Conservation (phyloP, 1,140 invertebrate species). For the Brachionus rubens region DNA sequence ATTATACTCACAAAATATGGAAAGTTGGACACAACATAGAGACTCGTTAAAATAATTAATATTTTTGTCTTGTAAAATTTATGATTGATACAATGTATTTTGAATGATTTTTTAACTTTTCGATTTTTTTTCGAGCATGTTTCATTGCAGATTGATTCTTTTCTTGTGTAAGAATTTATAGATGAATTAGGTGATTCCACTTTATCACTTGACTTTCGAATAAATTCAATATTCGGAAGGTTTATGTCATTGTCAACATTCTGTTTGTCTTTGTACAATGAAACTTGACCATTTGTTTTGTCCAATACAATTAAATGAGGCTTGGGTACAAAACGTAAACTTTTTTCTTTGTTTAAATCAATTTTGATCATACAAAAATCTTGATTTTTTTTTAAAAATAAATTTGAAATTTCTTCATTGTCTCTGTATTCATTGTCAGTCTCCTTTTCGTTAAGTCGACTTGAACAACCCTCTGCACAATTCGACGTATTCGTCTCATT, state of each 20-base stretch:
- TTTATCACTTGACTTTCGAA: too few relatives aligned
- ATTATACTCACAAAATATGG: conserved; percentile 29
- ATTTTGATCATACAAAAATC: conserved; percentile 7
- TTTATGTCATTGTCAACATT: neutral
- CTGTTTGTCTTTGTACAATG: neutral
- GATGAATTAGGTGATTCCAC: neutral
- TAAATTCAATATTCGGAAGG: neutral
- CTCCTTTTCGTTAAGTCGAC: neutral
- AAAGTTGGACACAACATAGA: conserved; percentile 28
- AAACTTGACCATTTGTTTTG: conserved; percentile 2
- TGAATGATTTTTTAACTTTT: neutral
- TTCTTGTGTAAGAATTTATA: neutral
- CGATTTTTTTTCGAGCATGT: neutral
- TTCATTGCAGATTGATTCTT: neutral
- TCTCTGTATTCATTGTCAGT: neutral
- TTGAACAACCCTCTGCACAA: neutral
- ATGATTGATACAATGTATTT: conserved; percentile 31
- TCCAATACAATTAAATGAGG: neutral
- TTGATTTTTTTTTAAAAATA: conserved; percentile 22
- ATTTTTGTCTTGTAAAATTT: conserved; percentile 43
- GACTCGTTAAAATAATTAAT: conserved; percentile 10
- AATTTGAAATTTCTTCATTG: neutral
- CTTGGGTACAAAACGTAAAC: neutral
- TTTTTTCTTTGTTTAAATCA: conserved; percentile 20
- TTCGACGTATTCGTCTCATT: too few relatives aligned